These are phyloP conservation scores for Cistogaster globosa DNA, from an alignment of 2,888 invertebrate species.

Conservation along the genomic window DNA sequence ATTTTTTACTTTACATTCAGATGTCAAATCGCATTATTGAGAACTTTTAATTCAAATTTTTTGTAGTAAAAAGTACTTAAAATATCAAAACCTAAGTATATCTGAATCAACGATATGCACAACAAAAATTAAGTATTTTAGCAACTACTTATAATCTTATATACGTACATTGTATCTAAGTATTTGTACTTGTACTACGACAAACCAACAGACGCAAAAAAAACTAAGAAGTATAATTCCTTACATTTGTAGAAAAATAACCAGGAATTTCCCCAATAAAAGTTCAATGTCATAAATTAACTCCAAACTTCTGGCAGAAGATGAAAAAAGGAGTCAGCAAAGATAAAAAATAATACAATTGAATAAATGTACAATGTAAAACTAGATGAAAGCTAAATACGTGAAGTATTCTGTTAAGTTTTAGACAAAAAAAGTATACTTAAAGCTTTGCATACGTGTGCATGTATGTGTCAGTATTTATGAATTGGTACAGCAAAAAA, in stretches of 20 bases:
- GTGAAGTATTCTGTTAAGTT: slow-evolving; percentile 48
- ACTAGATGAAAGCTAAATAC: slow-evolving; percentile 64
- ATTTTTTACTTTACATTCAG: no score
- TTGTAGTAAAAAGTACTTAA: no score
- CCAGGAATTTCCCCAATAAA: slow-evolving; percentile 83
- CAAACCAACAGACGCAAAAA: slow-evolving; percentile 35
- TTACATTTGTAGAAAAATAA: slow-evolving; percentile 80
- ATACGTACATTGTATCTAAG: no score
- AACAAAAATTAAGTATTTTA: neutral
- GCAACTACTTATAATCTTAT: no score
- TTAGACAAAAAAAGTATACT: slow-evolving; percentile 23
- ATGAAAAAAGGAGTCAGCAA: slow-evolving; percentile 48
- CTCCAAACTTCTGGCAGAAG: slow-evolving; percentile 58
- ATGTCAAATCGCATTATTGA: no score
- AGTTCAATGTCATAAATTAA: slow-evolving; percentile 82
- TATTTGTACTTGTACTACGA: neutral
- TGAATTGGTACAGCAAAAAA: slow-evolving; percentile 34
- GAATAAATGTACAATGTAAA: slow-evolving; percentile 51
- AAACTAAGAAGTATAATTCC: slow-evolving; percentile 76
- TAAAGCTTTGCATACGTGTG: neutral
- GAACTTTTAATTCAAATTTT: no score
- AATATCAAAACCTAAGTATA: neutral
- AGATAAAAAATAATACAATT: slow-evolving; percentile 38
- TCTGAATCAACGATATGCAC: neutral
- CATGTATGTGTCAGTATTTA: neutral